These are phyloP conservation scores for Toxotes chatareus DNA, from an alignment of 2,113 vertebrate genomes.

Conservation along the genomic window DNA sequence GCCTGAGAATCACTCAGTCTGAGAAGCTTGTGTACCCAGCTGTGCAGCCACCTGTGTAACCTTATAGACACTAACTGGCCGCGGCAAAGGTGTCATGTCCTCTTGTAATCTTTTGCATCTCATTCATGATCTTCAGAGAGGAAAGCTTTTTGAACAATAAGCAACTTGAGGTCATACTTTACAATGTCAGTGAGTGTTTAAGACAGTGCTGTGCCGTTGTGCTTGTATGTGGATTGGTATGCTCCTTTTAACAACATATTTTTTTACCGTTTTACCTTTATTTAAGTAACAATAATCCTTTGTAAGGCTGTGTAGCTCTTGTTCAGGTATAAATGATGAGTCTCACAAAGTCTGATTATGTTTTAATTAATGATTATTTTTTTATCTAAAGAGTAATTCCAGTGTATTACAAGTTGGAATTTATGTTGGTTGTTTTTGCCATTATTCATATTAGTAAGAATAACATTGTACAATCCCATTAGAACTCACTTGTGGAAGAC, in stretches of 20 bases:
- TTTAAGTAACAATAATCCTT: neutral
- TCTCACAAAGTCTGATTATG: neutral
- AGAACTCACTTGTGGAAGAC: neutral
- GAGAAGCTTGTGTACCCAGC: conserved; percentile 59
- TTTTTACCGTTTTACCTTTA: neutral
- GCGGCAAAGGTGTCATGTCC: conserved; percentile 53
- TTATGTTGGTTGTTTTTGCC: neutral
- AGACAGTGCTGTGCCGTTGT: neutral
- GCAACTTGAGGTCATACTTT: conserved; percentile 8
- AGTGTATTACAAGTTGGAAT: neutral
- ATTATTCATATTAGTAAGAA: neutral
- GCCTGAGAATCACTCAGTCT: conserved; percentile 62
- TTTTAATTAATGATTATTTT: no score
- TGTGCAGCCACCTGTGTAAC: conserved; percentile 66
- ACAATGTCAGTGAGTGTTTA: neutral
- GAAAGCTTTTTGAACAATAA: conserved; percentile 40
- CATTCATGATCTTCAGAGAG: conserved; percentile 33
- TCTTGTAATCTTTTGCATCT: conserved; percentile 41
- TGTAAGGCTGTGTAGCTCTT: neutral
- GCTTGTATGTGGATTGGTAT: neutral
- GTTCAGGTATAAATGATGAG: neutral
- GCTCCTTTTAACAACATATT: neutral
- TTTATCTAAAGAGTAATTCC: neutral
- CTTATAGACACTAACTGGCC: conserved; percentile 51
- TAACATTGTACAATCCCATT: neutral